Evolutionary conservation across 2,888 invertebrate species (phyloP).

Genomic region (Amorpha juglandis): DNA sequence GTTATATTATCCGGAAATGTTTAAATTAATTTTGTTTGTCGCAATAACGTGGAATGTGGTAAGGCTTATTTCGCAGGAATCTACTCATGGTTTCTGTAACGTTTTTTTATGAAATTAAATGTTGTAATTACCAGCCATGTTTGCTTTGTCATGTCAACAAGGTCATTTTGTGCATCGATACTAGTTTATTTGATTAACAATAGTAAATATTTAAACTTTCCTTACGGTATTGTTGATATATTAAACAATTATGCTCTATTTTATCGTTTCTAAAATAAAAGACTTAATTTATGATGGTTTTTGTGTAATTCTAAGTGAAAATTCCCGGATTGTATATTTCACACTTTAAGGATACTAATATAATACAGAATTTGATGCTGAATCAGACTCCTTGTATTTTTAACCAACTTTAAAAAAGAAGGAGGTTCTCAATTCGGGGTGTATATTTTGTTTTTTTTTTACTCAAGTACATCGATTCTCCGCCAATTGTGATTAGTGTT

Average conservation of each 20-base stretch:
- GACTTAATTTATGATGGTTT: constrained; percentile 73
- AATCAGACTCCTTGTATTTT: too few relatives aligned
- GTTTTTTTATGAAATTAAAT: constrained; percentile 1
- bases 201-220: constrained; percentile 56
- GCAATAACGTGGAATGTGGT: constrained; percentile 12
- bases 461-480: too few relatives aligned
- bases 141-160: constrained; percentile 39
- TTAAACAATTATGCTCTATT: constrained; percentile 80
- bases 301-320: constrained; percentile 33
- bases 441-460: too few relatives aligned
- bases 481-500: too few relatives aligned
- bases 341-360: too few relatives aligned
- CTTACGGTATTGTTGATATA: constrained; percentile 78
- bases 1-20: constrained; percentile 26
- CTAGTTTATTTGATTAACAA: constrained; percentile 54
- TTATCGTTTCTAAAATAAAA: constrained; percentile 82
- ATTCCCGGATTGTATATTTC: constrained; percentile 16
- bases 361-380: too few relatives aligned
- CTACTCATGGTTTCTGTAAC: constrained; percentile 2
- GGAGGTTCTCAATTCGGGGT: too few relatives aligned
- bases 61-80: constrained; percentile 6
- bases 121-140: constrained; percentile 9
- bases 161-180: constrained; percentile 48
- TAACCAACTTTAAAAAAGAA: too few relatives aligned
- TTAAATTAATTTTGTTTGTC: constrained; percentile 15